Evolutionary conservation across 1,140 invertebrate genomes (phyloP).

Genomic region (Notospermus geniculatus): DNA sequence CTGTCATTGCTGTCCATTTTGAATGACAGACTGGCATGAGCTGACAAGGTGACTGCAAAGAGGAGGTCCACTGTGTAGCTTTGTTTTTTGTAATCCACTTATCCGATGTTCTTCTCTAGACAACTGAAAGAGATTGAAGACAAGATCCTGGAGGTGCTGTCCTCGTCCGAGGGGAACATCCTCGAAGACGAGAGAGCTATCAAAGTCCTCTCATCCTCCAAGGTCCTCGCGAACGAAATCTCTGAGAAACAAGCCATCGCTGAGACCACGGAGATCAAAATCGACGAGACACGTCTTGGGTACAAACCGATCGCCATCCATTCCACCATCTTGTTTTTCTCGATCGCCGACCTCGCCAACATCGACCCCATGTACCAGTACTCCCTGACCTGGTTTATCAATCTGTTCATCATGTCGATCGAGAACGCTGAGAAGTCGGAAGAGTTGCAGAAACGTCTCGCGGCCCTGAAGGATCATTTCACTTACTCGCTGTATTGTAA

Average conservation of each 20-base stretch:
- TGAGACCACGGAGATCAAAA: slow-evolving; percentile 84
- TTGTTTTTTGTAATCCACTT: no score
- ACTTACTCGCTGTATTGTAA: slow-evolving; percentile 89
- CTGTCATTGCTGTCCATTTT: no score
- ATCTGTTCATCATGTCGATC: slow-evolving; percentile 81
- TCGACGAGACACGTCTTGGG: slow-evolving; percentile 53
- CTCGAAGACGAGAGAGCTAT: slow-evolving; percentile 95
- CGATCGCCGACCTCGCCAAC: slow-evolving; percentile 57
- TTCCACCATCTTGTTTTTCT: slow-evolving; percentile 57
- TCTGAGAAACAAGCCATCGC: slow-evolving; percentile 66
- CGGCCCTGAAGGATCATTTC: slow-evolving; percentile 75
- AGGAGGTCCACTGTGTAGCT: no score
- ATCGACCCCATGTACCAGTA: slow-evolving; percentile 73
- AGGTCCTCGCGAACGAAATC: slow-evolving; percentile 65
- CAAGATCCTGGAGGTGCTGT: slow-evolving; percentile 86
- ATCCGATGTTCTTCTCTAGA: no score
- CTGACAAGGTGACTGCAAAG: no score
- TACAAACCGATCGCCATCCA: slow-evolving; percentile 55
- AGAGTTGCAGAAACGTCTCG: slow-evolving; percentile 69
- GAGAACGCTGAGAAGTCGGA: slow-evolving; percentile 90
- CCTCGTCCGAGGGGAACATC: slow-evolving; percentile 78
- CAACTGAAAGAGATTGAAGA: slow-evolving; percentile 92
- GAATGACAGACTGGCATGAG: no score
- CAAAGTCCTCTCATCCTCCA: slow-evolving; percentile 87
- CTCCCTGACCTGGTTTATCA: slow-evolving; percentile 91